Base-by-base conservation (phyloP, 1,140 invertebrate species). In the Danaus plexippus region DNA sequence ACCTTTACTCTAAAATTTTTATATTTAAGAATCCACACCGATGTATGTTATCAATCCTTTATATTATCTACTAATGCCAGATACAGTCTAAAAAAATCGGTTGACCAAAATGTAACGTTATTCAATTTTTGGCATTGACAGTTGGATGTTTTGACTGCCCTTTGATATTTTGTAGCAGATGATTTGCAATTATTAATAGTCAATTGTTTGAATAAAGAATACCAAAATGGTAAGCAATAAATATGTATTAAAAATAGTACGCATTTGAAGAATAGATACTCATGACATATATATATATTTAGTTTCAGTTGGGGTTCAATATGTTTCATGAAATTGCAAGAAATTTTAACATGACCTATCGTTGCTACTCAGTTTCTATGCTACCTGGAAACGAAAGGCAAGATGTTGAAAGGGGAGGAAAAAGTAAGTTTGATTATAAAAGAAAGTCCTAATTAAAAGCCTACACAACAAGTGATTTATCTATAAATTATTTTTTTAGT, bases 341-440 rank as follows among this genome's bases (percentile, higher is more conserved):
- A 52, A 91, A 90, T 11, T 97, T 97, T 75, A 94, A 94, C 65
- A 92, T 91, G 43, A 91, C 93, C 11, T 96, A 95, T 81, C 90
- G 92, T 85, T 98, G 97, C 87, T 99, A 93, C 87, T 98, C 97
- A 1, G 96, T 98, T 0, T 97, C 96, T 1, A 98, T 99, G 97
- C 85, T 98, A 46, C 95, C 96, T 42, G 96, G 96, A 57, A 96
- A 95, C 76, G 97, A 98, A 68, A 89, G 97, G 63, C 92, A 95
- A 75, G 96, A 98, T 87, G 96, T 99, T n/a, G 97, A 99, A 89
- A 91, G 94, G 73, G 97, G 97, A 71, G 97, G 97, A 69, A 99
- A 99, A 92, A 99, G 96, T 97, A 89, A 89, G 90, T 52, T 45
- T 47, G 48, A 22, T 49, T 4, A 13, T 53, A 47, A 32, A 43